Percentiles rank a stretch among this genome's conserved stretches.
These are phyloP conservation scores for Sarcophaga carnaria DNA, from an alignment of 2,888 invertebrate genomes.

Conservation along the genomic window DNA sequence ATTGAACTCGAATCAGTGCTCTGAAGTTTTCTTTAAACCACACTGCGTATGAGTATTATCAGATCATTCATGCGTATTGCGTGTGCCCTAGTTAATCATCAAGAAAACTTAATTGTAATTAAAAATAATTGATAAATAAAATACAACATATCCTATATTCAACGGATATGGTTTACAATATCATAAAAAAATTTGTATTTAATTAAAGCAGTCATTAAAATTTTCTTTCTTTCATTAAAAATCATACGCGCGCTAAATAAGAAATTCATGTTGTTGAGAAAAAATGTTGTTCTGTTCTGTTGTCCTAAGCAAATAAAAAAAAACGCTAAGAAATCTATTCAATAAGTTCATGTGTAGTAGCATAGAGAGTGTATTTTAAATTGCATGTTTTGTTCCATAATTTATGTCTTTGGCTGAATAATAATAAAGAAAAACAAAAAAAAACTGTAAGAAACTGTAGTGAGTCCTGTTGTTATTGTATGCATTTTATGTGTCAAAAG, in stretches of 20 bases:
- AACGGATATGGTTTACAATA: too few species aligned
- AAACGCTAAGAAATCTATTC: neutral
- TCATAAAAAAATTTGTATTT: too few species aligned
- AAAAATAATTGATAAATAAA: too few species aligned
- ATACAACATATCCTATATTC: too few species aligned
- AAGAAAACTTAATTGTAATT: neutral
- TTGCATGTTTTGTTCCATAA: constrained; percentile 55
- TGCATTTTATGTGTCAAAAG: constrained; percentile 47
- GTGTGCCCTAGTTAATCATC: neutral
- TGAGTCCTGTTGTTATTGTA: neutral
- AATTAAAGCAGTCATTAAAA: too few species aligned
- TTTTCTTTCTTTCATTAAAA: neutral
- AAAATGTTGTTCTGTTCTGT: neutral
- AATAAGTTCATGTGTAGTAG: neutral
- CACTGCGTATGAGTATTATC: constrained; percentile 23
- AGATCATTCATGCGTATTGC: constrained; percentile 28
- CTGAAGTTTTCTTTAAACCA: neutral
- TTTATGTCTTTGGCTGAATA: constrained; percentile 31
- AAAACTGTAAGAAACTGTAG: constrained; percentile 1
- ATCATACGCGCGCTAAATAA: neutral
- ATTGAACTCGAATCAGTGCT: too few species aligned
- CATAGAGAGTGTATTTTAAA: neutral
- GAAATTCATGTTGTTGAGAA: neutral
- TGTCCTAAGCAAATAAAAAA: constrained; percentile 1
- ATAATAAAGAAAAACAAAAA: neutral